Evolutionary conservation across 2,113 vertebrate genomes (phyloP), one percentile per base, ranked within the genome.

Genomic region (Lepus europaeus): DNA sequence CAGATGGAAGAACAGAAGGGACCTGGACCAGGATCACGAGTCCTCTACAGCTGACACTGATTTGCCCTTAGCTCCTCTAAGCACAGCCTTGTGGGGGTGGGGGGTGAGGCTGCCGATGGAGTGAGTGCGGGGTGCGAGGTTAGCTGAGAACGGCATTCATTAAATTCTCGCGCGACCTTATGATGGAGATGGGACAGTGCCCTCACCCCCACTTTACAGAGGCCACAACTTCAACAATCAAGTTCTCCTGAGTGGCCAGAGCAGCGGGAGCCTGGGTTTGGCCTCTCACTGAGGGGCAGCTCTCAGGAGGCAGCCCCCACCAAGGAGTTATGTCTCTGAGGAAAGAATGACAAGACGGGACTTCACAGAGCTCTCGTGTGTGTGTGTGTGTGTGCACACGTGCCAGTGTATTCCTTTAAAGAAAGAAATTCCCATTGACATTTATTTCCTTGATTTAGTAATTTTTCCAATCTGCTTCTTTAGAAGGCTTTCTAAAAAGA

Each of bases 401-500:
- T 31, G 23, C 36, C 16, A 23, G 19, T 68, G 20, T 31, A 20
- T 33, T 11, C 5, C 11, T 64, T 89, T 93, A 90, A 95, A 93
- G 22, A 78, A 84, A 91, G 12, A 68, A 96, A 78, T 79, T 94
- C 31, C 68, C 86, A 89, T 45, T 83, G 89, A 78, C 51, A 88
- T 85, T 53, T 83, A 39, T 85, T 89, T 73, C 92, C 31, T 61
- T 69, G 12, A 73, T 81, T 76, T n/a, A 66, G 72, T 70, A 70
- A 87, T 68, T 81, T 83, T 93, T 82, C 70, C 59, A 64, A 77
- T 36, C 72, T 85, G 66, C 9, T 80, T 78, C 83, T 82, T 68
- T 88, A 33, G 63, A 97, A 97, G 89, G 49, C 33, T 36, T 87
- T 94, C 87, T 56, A 86, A 82, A 59, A 53, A 84, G 12, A 16